These are phyloP conservation scores for Danaus chrysippus DNA, from an alignment of 2,888 invertebrate genomes.

Conservation along the genomic window DNA sequence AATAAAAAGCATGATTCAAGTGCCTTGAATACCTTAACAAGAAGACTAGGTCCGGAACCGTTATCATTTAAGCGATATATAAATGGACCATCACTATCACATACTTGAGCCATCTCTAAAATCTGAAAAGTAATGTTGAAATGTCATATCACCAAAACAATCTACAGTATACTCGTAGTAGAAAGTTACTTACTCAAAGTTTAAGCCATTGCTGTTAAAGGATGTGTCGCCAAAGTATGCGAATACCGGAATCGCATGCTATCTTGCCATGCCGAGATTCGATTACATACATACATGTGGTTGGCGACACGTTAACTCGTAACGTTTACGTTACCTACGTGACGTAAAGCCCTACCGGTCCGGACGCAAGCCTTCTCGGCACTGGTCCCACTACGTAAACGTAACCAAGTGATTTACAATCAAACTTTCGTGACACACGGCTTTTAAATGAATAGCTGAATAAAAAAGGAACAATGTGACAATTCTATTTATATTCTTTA, in stretches of 20 bases:
- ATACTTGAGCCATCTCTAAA: constrained; percentile 55
- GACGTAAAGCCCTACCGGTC: constrained; percentile 39
- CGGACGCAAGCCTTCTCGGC: constrained; percentile 58
- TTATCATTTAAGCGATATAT: constrained; percentile 87
- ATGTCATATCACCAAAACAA: background rate
- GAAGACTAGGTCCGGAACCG: constrained; percentile 85
- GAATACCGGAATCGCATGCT: constrained; percentile 27
- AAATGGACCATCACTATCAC: constrained; percentile 83
- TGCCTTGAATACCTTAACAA: constrained; percentile 81
- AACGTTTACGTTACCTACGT: constrained; percentile 28
- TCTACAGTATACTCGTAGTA: constrained; percentile 9
- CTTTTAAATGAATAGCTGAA: constrained; percentile 29
- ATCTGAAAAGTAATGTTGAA: background rate
- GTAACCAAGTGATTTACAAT: constrained; percentile 64
- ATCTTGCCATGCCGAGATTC: constrained; percentile 23
- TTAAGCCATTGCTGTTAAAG: constrained; percentile 13
- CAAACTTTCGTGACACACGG: constrained; percentile 58
- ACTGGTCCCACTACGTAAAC: constrained; percentile 47
- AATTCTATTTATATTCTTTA: constrained; percentile 18
- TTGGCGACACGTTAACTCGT: constrained; percentile 39
- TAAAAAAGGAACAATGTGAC: constrained; percentile 26
- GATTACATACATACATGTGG: constrained; percentile 35
- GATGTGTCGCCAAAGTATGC: constrained; percentile 11
- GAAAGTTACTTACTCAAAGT: constrained; percentile 13
- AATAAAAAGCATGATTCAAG: background rate